A percentile compares a stretch with the other conserved stretches of the same genome.
These are phyloP conservation scores for Lucifuga dentata DNA, from an alignment of 2,113 vertebrate genomes.

Conservation along the genomic window DNA sequence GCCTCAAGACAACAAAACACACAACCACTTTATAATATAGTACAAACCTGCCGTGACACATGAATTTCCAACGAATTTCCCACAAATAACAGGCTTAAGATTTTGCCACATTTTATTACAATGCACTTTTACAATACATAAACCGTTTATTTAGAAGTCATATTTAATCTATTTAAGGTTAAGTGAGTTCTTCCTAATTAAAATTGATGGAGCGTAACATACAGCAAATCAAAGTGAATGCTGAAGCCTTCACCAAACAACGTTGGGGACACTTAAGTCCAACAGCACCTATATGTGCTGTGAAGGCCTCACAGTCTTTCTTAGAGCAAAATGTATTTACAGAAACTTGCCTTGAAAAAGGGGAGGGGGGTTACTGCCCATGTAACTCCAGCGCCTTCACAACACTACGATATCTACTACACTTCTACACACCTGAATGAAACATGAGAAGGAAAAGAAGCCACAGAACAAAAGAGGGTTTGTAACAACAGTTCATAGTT, in stretches of 20 bases:
- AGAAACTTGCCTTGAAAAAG: conserved; percentile 93
- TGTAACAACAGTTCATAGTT: conserved; percentile 86
- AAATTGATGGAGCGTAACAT: conserved; percentile 12
- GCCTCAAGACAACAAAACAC: accelerated
- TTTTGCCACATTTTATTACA: conserved; percentile 95
- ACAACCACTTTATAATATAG: conserved; percentile 78
- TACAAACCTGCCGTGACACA: conserved; percentile 92
- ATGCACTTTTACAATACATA: conserved; percentile 90
- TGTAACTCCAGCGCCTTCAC: conserved; percentile 96
- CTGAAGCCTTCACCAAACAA: conserved; percentile 93
- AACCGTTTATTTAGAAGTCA: conserved; percentile 78
- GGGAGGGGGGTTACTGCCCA: conserved; percentile 86
- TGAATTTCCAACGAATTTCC: conserved; percentile 86
- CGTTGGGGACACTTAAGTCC: conserved; percentile 93
- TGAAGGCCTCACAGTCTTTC: conserved; percentile 90
- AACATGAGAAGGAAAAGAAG: conserved; percentile 91
- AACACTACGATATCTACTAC: conserved; percentile 96
- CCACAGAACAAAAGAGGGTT: conserved; percentile 92
- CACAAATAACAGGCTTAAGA: conserved; percentile 89
- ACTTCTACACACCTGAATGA: conserved; percentile 97
- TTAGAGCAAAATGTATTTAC: conserved; percentile 85
- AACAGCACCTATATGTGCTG: conserved; percentile 94
- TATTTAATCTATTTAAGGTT: conserved; percentile 22
- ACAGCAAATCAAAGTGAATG: neutral
- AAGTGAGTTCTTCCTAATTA: neutral